These are phyloP conservation scores for Xenops minutus DNA, from an alignment of 2,797 vertebrate species.

Conservation along the genomic window DNA sequence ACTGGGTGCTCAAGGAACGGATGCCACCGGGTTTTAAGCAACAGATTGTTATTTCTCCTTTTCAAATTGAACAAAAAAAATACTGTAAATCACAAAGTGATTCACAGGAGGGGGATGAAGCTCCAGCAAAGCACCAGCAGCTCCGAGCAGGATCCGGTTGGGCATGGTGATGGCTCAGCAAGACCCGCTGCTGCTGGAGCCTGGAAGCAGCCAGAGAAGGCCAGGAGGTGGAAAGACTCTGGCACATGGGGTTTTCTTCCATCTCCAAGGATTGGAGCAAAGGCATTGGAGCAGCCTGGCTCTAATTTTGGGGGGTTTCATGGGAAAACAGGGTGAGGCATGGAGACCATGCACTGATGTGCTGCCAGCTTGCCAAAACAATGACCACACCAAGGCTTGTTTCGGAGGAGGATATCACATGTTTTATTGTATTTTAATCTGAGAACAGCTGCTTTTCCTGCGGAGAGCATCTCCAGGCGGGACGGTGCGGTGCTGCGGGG, in stretches of 20 bases:
- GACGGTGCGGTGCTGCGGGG: accelerated
- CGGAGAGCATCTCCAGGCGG: background rate
- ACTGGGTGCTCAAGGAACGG: constrained; percentile 50
- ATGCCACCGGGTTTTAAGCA: constrained; percentile 53
- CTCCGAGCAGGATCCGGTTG: background rate
- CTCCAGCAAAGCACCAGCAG: background rate
- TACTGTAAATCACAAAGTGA: background rate
- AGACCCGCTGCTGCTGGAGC: background rate
- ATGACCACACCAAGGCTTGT: background rate
- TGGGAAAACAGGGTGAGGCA: background rate
- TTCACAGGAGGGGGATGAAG: background rate
- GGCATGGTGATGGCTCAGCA: background rate
- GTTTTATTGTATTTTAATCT: constrained; percentile 44
- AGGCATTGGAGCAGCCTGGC: accelerated
- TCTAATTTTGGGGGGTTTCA: background rate
- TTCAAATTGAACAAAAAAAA: background rate
- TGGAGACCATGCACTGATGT: accelerated
- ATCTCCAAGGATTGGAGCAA: background rate
- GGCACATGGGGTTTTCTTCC: background rate
- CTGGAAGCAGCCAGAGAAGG: background rate
- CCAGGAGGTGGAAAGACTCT: background rate
- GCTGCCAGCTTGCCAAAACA: background rate
- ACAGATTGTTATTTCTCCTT: constrained; percentile 23
- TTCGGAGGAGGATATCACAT: constrained; percentile 21
- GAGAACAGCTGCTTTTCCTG: constrained; percentile 37